Base-by-base conservation (phyloP, 2,888 invertebrate species). In the Agrotis clavis region DNA sequence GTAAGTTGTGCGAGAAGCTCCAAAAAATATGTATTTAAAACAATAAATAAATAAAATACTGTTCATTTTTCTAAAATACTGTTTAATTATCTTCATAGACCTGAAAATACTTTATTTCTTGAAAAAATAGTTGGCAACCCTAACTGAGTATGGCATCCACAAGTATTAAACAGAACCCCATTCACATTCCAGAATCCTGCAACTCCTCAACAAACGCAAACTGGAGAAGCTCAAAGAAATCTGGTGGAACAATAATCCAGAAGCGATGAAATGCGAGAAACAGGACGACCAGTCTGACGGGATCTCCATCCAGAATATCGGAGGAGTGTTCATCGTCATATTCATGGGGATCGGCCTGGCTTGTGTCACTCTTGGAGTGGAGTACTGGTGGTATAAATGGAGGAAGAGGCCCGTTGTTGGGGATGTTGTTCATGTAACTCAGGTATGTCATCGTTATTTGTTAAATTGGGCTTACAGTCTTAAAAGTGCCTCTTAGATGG, bases 261-360 rank as follows among this genome's bases (percentile, higher is more conserved):
- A 97, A 11, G 97, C 97, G 50, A 97, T 97, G 86, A 97, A 97
- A 77, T 99, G 99, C 87, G 98, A 98, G 86, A 98, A 98, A 84
- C 98, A 98, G 68, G 98, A 99, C 89, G 98, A 99, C 90, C 99
- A 99, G 90, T 98, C 98, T 4, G 99, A 99, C 90, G 99, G 99
- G 63, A 99, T 99, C 90, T 99, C 99, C 75, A 99, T 99, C 76
- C 98, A 99, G 90, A 99, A 99, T 92, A 99, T 99, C 84, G 99
- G 99, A 61, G 99, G 99, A 0, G 99, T 99, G 0, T 99, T 99
- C 92, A 99, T 99, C 67, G 99, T 99, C 0, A 99, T 99, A 80
- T 98, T 99, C 89, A 99, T 99, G 86, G 99, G 99, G 0, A 99
- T 99, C 48, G 98, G 98, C 0, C 96, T 99, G 90, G 99, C 99